Base-by-base conservation (phyloP, 2,888 invertebrate species). In the Sarcophaga rosellei region DNA sequence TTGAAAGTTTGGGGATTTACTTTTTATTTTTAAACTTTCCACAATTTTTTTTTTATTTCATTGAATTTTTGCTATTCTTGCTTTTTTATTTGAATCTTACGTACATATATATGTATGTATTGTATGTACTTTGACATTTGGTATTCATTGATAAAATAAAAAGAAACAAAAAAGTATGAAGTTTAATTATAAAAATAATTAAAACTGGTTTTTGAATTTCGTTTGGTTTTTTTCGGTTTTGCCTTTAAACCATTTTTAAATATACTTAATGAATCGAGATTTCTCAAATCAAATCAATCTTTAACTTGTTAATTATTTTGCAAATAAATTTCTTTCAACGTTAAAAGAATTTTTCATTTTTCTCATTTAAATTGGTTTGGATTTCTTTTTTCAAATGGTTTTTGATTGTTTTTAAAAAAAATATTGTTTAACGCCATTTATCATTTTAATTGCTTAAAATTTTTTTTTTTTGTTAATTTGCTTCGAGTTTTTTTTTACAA, bases 1-100 rank as follows among this genome's bases (percentile, higher is more conserved):
- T 84, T 75, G 79, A 84, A 84, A 84, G 84, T 79, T 59, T 57
- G 10, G 69, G 66, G 45, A 62, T n/a, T 45, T 44, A 59, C 57
- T 63, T 70, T 81, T 69, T n/a, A n/a, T n/a, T n/a, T 47, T 47
- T 53, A 35, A 35, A 35, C 35, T 35, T 35, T 35, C 10, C 35
- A 44, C 63, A 23, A 75, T 69, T 75, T 20, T 69, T 69, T 75
- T 20, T 69, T 44, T 59, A 6, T 23, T 65, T 59, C 23, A 45
- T 59, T 69, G 3, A 65, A n/a, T 23, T 53, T 53, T 25, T 35
- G 45, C 21, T 23, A 17, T 23, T 57, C 35, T 72, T 44, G 4
- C n/a, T 66, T 53, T 53, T 53, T 53, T 53, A 53, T 15, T 53
- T 53, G 11, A 53, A 53, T 53, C 1, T 53, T 53, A 53, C 3